Evolutionary conservation across 2,113 vertebrate genomes (phyloP).

Genomic region (Sprattus sprattus): DNA sequence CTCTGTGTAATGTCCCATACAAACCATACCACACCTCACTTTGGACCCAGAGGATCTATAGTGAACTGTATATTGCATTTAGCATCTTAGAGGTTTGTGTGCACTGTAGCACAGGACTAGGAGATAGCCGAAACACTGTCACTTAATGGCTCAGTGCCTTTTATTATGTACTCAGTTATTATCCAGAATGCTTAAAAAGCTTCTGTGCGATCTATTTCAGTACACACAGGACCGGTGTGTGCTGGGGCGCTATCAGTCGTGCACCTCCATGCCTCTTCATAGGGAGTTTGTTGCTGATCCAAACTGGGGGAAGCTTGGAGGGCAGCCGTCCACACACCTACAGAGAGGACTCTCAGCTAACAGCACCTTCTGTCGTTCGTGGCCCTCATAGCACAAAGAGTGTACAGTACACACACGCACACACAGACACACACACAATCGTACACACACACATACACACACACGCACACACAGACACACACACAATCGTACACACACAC

Average conservation of each 20-base stretch:
- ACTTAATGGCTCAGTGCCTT: background rate
- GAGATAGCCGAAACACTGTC: background rate
- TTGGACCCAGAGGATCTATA: background rate
- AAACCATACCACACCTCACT: background rate
- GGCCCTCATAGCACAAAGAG: background rate
- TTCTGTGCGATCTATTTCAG: background rate
- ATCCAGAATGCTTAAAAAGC: background rate
- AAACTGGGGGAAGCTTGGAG: background rate
- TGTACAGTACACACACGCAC: background rate
- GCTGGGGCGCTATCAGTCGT: background rate
- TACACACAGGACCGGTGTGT: background rate
- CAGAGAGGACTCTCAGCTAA: background rate
- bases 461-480: no score
- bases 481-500: no score
- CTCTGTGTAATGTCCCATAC: background rate
- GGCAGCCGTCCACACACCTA: slow-evolving; percentile 14
- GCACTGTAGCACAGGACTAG: background rate
- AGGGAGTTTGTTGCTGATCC: background rate
- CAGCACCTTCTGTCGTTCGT: background rate
- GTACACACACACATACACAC: background rate
- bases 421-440: background rate
- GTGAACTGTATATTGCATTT: background rate
- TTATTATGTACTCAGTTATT: background rate
- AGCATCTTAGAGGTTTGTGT: background rate
- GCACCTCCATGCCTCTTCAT: background rate